These are phyloP conservation scores for Callinectes sapidus DNA, from an alignment of 2,888 invertebrate species.

Conservation along the genomic window DNA sequence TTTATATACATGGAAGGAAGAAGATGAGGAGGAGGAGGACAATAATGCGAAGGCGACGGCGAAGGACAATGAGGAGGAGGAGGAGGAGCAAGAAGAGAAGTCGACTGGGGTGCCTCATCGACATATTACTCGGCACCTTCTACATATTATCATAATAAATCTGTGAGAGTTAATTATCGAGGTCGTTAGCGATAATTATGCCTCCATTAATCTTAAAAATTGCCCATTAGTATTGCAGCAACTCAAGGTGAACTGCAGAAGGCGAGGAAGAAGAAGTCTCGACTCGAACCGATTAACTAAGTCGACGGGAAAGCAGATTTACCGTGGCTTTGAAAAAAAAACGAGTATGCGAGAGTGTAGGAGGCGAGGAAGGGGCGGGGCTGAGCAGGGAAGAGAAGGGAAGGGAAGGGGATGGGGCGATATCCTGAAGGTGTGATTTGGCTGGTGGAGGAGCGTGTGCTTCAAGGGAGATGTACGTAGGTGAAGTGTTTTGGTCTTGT, in stretches of 20 bases:
- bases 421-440: too few relatives aligned
- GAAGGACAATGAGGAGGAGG: background rate
- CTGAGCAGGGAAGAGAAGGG: too few relatives aligned
- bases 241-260: constrained; percentile 13
- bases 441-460: too few relatives aligned
- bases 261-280: background rate
- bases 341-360: background rate
- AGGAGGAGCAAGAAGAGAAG: background rate
- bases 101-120: background rate
- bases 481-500: background rate
- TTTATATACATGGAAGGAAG: background rate
- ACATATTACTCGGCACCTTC: background rate
- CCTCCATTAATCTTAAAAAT: constrained; percentile 27
- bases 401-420: too few relatives aligned
- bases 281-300: background rate
- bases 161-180: constrained; percentile 14
- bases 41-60: background rate
- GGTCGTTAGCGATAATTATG: constrained; percentile 6
- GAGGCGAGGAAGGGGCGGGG: background rate
- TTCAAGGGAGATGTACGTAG: too few relatives aligned
- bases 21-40: background rate
- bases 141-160: constrained; percentile 14
- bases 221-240: constrained; percentile 24
- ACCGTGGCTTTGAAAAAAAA: background rate
- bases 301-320: constrained; percentile 4